These are phyloP conservation scores for Chloebia gouldiae DNA, from an alignment of 2,113 vertebrate species.

Conservation along the genomic window DNA sequence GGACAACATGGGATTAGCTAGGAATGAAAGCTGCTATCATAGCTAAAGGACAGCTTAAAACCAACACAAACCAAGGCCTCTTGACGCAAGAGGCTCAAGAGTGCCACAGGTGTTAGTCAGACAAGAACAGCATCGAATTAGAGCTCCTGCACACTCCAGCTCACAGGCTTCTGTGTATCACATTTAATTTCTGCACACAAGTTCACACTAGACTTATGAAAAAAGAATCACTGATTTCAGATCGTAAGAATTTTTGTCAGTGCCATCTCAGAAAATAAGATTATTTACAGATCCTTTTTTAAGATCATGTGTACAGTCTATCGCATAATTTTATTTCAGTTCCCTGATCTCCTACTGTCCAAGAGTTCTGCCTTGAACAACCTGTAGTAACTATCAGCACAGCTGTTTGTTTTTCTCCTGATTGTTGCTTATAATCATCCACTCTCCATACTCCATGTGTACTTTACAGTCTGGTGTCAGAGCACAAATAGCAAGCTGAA, in stretches of 20 bases:
- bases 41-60: not conserved
- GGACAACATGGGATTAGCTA: slow-evolving; percentile 26
- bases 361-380: not conserved
- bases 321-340: not conserved
- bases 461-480: not conserved
- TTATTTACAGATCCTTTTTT: not conserved
- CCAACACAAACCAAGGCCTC: not conserved
- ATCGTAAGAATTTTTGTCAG: not conserved
- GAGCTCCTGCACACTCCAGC: not conserved
- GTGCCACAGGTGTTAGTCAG: not conserved
- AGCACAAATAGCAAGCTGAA: not conserved
- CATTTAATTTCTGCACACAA: not conserved
- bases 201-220: not conserved
- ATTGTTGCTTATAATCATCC: not conserved
- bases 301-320: not conserved
- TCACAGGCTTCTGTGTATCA: not conserved
- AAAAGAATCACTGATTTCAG: not conserved
- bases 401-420: not conserved
- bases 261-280: not conserved
- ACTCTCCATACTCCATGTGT: not conserved
- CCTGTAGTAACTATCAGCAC: not conserved
- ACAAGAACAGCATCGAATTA: not conserved
- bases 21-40: slow-evolving; percentile 18
- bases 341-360: not conserved
- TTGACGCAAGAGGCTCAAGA: not conserved